These are phyloP conservation scores for Drosophila virilis DNA, from an alignment of 1,140 invertebrate genomes.

Conservation along the genomic window DNA sequence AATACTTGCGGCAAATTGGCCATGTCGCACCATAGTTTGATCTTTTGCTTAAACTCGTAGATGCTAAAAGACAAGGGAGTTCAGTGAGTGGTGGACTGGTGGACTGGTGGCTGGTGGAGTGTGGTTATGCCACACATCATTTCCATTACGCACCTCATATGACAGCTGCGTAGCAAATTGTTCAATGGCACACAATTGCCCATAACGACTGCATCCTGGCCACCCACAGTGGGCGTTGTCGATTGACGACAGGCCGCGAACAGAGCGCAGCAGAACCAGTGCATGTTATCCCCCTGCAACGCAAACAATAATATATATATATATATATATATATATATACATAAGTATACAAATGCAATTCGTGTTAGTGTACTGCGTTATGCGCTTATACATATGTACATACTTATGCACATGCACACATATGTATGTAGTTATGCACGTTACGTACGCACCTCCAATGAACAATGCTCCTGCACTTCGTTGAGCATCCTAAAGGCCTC, in stretches of 20 bases:
- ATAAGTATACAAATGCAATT: not conserved
- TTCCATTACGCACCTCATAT: slow-evolving; percentile 89
- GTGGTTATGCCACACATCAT: not conserved
- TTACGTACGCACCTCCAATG: slow-evolving; percentile 68
- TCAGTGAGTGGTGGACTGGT: too few species aligned
- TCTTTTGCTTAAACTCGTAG: slow-evolving; percentile 98
- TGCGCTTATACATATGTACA: not conserved
- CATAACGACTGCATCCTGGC: slow-evolving; percentile 88
- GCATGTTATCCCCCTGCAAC: slow-evolving; percentile 93
- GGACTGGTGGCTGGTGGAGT: too few species aligned
- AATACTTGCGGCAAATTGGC: slow-evolving; percentile 94
- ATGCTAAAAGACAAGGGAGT: slow-evolving; percentile 86
- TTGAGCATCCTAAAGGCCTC: slow-evolving; percentile 62
- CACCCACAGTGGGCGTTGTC: slow-evolving; percentile 92
- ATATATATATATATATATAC: not conserved
- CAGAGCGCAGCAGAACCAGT: slow-evolving; percentile 97
- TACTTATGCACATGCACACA: not conserved
- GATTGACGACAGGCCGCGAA: slow-evolving; percentile 95
- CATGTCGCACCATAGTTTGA: slow-evolving; percentile 98
- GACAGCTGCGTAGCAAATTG: slow-evolving; percentile 93
- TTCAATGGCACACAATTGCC: slow-evolving; percentile 97
- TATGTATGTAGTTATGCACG: not conserved
- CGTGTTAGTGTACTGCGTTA: not conserved
- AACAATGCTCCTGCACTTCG: slow-evolving; percentile 63
- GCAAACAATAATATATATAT: slow-evolving; percentile 34